Percentiles rank a stretch among this genome's conserved stretches.
phyloP scores from a whole-genome alignment of 2,888 invertebrate genomes.

The Dasypolia templi region DNA sequence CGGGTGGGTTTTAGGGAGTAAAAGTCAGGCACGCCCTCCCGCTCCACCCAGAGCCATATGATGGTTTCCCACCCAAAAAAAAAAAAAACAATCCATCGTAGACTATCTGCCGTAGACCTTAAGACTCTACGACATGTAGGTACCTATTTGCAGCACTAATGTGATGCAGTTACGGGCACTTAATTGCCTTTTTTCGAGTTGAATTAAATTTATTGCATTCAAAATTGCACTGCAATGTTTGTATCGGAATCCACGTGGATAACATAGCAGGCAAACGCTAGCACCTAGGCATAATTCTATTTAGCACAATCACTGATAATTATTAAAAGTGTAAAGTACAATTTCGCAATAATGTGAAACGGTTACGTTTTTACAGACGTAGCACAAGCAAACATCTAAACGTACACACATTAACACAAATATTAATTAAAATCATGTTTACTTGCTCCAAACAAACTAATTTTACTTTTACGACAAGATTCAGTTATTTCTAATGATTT shows the following conservation, averaged over 20 bases:
- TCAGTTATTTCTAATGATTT: background rate
- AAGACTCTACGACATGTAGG: too few relatives aligned
- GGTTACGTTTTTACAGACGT: slow-evolving; percentile 7
- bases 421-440: background rate
- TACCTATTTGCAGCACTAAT: background rate
- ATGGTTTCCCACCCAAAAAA: too few relatives aligned
- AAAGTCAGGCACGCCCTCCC: too few relatives aligned
- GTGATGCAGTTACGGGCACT: background rate
- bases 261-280: background rate
- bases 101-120: background rate
- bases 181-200: background rate
- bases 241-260: background rate
- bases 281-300: slow-evolving; percentile 4
- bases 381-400: background rate
- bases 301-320: slow-evolving; percentile 9
- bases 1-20: too few relatives aligned
- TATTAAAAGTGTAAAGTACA: slow-evolving; percentile 21
- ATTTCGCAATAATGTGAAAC: slow-evolving; percentile 2
- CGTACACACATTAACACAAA: background rate
- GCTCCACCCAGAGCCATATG: too few relatives aligned
- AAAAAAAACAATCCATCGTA: too few relatives aligned
- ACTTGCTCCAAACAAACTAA: slow-evolving; percentile 1
- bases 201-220: background rate
- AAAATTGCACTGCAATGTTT: too few relatives aligned
- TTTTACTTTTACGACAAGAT: background rate